A percentile compares a stretch with the other conserved stretches of the same genome.
Evolutionary conservation across 2,797 vertebrate genomes (phyloP).

Genomic region (Carapus acus): DNA sequence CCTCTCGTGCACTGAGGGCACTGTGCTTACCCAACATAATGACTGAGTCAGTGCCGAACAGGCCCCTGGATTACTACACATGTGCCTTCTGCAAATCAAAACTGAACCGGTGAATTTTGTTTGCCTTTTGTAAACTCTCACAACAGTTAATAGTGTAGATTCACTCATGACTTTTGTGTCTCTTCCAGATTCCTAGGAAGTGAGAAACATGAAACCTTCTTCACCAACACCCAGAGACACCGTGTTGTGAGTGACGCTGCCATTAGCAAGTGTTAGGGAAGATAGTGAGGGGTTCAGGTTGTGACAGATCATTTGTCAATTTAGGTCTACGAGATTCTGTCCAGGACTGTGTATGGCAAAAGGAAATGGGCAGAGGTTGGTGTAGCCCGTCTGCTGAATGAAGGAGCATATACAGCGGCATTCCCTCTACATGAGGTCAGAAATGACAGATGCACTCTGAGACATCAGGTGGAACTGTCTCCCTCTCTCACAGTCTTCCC

Average conservation of each 20-base stretch:
- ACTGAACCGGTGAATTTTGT: conserved; percentile 62
- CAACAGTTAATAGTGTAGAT: neutral
- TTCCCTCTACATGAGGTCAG: conserved; percentile 76
- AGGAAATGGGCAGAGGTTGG: conserved; percentile 75
- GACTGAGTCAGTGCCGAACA: conserved; percentile 69
- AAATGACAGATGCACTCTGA: neutral
- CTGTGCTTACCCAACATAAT: conserved; percentile 69
- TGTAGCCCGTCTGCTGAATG: conserved; percentile 70
- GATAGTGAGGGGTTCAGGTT: neutral
- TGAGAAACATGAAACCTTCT: conserved; percentile 66
- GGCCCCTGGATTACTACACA: conserved; percentile 73
- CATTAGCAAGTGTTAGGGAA: neutral
- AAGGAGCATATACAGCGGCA: conserved; percentile 71
- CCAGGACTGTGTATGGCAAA: conserved; percentile 70
- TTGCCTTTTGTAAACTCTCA: neutral
- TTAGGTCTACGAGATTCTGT: conserved; percentile 78
- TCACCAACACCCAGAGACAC: conserved; percentile 75
- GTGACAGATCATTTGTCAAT: conserved; percentile 13
- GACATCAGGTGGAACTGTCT: neutral
- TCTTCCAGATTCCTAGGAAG: conserved; percentile 73
- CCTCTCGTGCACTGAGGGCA: conserved; percentile 59
- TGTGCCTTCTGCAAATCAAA: conserved; percentile 77
- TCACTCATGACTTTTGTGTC: neutral
- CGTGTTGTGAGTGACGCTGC: conserved; percentile 67
- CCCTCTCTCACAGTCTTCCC: neutral